Evolutionary conservation across 2,113 vertebrate genomes (phyloP), one percentile per base, ranked within the genome.

Genomic region (Actinemys pallida): DNA sequence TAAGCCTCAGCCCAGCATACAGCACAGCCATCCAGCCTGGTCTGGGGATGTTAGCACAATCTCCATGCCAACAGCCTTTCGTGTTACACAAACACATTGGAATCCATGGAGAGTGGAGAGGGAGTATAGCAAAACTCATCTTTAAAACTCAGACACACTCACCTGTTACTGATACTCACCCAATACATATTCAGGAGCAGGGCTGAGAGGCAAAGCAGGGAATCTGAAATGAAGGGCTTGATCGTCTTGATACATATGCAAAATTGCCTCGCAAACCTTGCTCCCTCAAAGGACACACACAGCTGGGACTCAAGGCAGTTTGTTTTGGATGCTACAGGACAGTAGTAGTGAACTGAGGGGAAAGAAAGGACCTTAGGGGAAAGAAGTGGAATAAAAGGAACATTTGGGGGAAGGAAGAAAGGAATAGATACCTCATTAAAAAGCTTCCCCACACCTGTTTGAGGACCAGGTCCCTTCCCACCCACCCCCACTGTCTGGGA

Each of bases 21-120:
- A 88, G 65, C 95, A 96, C 62, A 96, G 81, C 42, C 49, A 56
- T 14, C n/a, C 16, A 57, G 50, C 52, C 78, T 59, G 95, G 96
- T 93, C 87, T 90, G 86, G 83, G 92, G 88, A 95, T 56, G 82
- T 57, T 95, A 96, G 96, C 92, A 69, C 79, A 96, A 92, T 97
- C 95, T 96, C 97, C 93, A 39, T 97, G 95, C 97, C 96, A 98
- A 97, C 96, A 53, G 65, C 84, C 59, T 92, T 93, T 83, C 39
- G 31, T 87, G 91, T 39, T 92, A 47, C 69, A 89, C 47, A 93
- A 97, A 95, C 62, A 81, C 19, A 94, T 1, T 5, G 39, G 31
- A 96, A 93, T 59, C 79, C 80, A 75, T 81, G 39, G 84, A 83
- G 12, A 31, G 52, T 2, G 52, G 90, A 79, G 42, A 94, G 6